Percentiles rank a stretch among this genome's conserved stretches.
Evolutionary conservation across 2,888 invertebrate genomes (phyloP).

Genomic region (Caenorhabditis imperialis): DNA sequence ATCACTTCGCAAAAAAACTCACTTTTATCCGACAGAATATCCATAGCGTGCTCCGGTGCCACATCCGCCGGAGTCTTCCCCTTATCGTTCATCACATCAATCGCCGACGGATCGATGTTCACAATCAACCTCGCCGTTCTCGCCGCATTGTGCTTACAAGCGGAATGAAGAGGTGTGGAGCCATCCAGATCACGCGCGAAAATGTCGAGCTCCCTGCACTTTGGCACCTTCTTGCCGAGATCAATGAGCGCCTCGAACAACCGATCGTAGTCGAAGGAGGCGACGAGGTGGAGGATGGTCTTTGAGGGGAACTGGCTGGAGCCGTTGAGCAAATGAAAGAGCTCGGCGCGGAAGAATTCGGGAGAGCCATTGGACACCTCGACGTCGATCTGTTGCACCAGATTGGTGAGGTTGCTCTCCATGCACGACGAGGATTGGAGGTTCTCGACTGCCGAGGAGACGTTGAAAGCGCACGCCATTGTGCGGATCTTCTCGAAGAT

Average conservation of each 20-base stretch:
- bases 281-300: conserved; percentile 87
- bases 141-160: conserved; percentile 16
- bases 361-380: conserved; percentile 2
- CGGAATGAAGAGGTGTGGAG: conserved; percentile 85
- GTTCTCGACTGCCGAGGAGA: conserved; percentile 27
- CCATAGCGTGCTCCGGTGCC: conserved; percentile 34
- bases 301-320: conserved; percentile 54
- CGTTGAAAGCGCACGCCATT: conserved; percentile 35
- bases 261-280: conserved; percentile 88
- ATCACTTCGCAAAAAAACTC: conserved; percentile 2
- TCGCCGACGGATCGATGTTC: conserved; percentile 7
- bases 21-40: conserved; percentile 31
- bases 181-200: conserved; percentile 90
- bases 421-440: conserved; percentile 24
- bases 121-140: conserved; percentile 27
- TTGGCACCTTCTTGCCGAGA: conserved; percentile 81
- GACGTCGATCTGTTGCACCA: conserved; percentile 34
- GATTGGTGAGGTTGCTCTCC: conserved; percentile 23
- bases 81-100: conserved; percentile 61
- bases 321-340: conserved; percentile 16
- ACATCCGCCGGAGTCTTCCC: conserved; percentile 59
- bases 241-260: conserved; percentile 85
- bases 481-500: conserved; percentile 45
- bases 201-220: conserved; percentile 93
- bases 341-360: conserved; percentile 1